These are phyloP conservation scores for Xanthorhoe spadicearia DNA, from an alignment of 2,888 invertebrate species.

Conservation along the genomic window DNA sequence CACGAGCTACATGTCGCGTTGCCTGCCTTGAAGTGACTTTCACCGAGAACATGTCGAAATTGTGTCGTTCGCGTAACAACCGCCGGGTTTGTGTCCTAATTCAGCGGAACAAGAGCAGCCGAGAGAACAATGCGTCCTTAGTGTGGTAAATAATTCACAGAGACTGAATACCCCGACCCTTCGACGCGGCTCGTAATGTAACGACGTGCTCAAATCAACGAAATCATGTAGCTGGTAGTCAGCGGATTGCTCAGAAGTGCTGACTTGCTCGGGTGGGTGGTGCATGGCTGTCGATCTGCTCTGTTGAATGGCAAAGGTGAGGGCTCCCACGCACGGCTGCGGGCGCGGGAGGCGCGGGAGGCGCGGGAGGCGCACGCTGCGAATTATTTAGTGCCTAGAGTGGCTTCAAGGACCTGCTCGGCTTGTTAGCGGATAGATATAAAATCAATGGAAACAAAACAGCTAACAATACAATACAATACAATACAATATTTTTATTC, in stretches of 20 bases:
- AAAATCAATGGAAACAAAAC: conserved; percentile 46
- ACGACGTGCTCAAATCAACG: conserved; percentile 1
- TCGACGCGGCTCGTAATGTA: neutral
- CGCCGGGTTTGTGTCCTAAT: conserved; percentile 24
- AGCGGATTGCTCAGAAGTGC: neutral
- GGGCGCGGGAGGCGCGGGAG: neutral
- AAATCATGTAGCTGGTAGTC: neutral
- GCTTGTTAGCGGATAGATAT: conserved; percentile 3
- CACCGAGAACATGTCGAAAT: conserved; percentile 39
- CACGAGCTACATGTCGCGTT: neutral
- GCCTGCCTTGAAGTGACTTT: conserved; percentile 25
- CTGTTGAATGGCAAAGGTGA: conserved; percentile 43
- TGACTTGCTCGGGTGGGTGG: neutral
- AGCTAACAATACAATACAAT: conserved; percentile 16
- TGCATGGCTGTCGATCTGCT: neutral
- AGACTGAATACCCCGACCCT: conserved; percentile 8
- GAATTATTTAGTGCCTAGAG: conserved; percentile 44
- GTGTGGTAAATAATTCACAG: conserved; percentile 44
- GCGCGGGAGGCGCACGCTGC: conserved; percentile 20
- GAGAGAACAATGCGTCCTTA: conserved; percentile 30
- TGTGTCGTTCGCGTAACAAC: conserved; percentile 29
- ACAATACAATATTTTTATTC: too few relatives aligned
- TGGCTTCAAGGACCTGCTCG: conserved; percentile 37
- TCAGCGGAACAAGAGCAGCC: conserved; percentile 16
- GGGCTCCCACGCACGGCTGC: conserved; percentile 24